A percentile compares a stretch with the other conserved stretches of the same genome.
These are phyloP conservation scores for Otocyon megalotis DNA, from an alignment of 2,113 vertebrate genomes.

Conservation along the genomic window DNA sequence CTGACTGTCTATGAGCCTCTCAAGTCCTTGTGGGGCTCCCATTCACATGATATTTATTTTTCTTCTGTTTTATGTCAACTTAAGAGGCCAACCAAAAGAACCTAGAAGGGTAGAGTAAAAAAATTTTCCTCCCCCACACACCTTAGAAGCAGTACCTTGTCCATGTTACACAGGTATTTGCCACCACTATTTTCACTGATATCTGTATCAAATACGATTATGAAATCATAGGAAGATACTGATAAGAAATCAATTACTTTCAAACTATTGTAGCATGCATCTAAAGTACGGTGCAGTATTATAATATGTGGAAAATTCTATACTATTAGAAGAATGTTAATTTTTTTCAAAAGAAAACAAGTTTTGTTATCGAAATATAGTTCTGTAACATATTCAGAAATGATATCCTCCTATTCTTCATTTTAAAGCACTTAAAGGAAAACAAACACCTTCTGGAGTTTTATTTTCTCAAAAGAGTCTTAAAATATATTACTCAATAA, in stretches of 20 bases:
- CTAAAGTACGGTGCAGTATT: neutral
- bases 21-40: neutral
- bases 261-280: constrained; percentile 40
- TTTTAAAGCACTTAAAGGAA: constrained; percentile 46
- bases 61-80: neutral
- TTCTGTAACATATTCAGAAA: constrained; percentile 49
- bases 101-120: neutral
- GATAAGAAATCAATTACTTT: constrained; percentile 58
- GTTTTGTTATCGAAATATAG: constrained; percentile 44
- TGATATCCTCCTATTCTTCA: neutral
- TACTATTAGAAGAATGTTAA: neutral
- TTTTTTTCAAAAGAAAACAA: constrained; percentile 30
- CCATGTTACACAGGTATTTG: constrained; percentile 38
- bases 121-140: neutral
- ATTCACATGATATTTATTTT: neutral
- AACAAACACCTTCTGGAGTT: constrained; percentile 43
- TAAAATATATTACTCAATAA: constrained; percentile 59
- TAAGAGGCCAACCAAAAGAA: neutral
- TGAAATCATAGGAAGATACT: constrained; percentile 52
- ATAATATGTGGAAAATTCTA: neutral
- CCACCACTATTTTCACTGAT: constrained; percentile 41
- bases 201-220: constrained; percentile 55
- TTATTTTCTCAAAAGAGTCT: constrained; percentile 56
- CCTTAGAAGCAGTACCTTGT: constrained; percentile 61
- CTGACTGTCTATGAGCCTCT: neutral